Base-by-base conservation (phyloP, 2,797 vertebrate genomes). In the Cygnus olor region DNA sequence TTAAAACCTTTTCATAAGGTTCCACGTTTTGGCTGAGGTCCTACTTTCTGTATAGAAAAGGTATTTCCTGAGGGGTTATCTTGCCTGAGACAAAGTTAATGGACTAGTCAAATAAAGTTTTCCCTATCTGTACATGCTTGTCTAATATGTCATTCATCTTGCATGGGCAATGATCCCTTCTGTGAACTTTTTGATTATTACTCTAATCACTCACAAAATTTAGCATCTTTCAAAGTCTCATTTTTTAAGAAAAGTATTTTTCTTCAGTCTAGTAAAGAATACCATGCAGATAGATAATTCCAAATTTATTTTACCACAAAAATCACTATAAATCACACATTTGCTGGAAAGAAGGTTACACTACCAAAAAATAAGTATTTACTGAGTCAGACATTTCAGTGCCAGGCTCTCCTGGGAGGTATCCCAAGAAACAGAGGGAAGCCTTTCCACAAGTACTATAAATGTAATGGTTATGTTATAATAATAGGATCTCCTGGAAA, bases 361-460 rank as follows among this genome's bases (percentile, higher is more conserved):
- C 18, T 73, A 71, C 64, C 32, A 82, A 93, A 96, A 89, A 89
- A 61, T 65, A 93, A 89, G 69, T 53, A 44, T 94, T 90, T 90
- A 89, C 71, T 90, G 72, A 93, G 45, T 91, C 68, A 86, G 71
- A 42, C 65, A 58, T 95, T 94, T 45, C 58, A 78, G 28, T 80
- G 54, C 34, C 38, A 74, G 38, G 10, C 84, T 93, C 49, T 91
- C 80, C 65, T 74, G 86, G 90, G 83, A 93, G 74, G 45, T 85
- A 36, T 71, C 38, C 76, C 71, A 69, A 83, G 80, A 85, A 94
- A 80, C 38, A 69, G 84, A 90, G 64, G 51, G 51, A 93, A 93
- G 49, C 28, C 27, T 86, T 95, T 61, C 68, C 60, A 85, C 68
- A 87, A 89, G 34, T 89, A 56, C 38, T 87, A 7, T 86, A 71